Percentiles rank a stretch among this genome's conserved stretches.
Evolutionary conservation across 35 echinoderm and acorn worm genomes (phyloP).

Genomic region (Heliocidaris erythrogramma): DNA sequence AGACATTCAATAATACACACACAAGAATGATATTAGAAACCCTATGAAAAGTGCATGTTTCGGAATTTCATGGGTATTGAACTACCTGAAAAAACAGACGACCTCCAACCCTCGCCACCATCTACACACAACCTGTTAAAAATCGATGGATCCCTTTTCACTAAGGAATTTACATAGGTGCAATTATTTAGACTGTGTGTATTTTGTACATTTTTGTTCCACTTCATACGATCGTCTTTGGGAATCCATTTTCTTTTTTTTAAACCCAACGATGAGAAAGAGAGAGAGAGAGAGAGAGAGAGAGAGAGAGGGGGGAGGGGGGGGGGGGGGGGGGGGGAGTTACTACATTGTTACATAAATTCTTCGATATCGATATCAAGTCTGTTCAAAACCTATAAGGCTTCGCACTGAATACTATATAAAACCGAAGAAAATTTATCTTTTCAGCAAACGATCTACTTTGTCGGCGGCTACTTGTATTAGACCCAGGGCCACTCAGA

Average conservation of each 20-base stretch:
- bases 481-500: no score
- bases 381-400: no score
- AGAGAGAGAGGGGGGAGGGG: no score
- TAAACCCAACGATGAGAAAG: not conserved
- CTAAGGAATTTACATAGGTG: conserved; percentile 13
- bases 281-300: not conserved
- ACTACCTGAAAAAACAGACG: conserved; percentile 44
- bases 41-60: conserved; percentile 9
- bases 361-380: no score
- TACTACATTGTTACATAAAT: no score
- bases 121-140: conserved; percentile 50
- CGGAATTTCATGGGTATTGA: conserved; percentile 52
- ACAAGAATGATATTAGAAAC: not conserved
- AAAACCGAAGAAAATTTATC: no score
- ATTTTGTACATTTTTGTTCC: not conserved
- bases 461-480: no score
- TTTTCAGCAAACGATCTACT: no score
- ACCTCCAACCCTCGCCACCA: conserved; percentile 48
- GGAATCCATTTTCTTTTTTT: not conserved
- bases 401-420: no score
- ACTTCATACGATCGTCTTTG: not conserved
- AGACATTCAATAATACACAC: not conserved
- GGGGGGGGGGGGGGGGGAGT: no score
- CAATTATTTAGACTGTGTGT: not conserved
- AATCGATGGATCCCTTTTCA: conserved; percentile 48